Percentiles rank a stretch among this genome's conserved stretches.
Evolutionary conservation across 1,140 invertebrate species (phyloP).

Genomic region (Formica exsecta): DNA sequence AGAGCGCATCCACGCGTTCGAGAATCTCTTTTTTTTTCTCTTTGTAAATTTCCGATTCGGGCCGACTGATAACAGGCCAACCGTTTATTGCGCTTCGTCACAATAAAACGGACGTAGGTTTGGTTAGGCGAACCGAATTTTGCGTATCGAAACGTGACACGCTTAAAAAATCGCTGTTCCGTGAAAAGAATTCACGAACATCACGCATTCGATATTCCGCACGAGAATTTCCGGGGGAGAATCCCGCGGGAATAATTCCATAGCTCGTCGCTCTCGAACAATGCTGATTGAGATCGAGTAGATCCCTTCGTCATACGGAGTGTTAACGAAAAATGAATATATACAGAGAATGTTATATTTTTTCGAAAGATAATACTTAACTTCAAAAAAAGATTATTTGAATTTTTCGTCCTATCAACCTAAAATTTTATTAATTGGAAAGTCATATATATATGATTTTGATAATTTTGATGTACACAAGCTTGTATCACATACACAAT

Average conservation of each 20-base stretch:
- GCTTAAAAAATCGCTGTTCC: constrained; percentile 11
- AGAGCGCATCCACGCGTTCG: background rate
- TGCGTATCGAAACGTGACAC: constrained; percentile 6
- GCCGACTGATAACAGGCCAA: constrained; percentile 5
- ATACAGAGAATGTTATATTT: too few species aligned
- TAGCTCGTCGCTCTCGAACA: background rate
- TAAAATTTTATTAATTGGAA: background rate
- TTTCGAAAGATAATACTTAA: background rate
- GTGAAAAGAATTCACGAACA: constrained; percentile 16
- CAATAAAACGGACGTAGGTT: background rate
- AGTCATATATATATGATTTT: background rate
- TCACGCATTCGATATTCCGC: constrained; percentile 16
- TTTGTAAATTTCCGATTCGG: constrained; percentile 12
- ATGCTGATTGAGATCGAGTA: constrained; percentile 6
- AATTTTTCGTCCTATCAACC: too few species aligned
- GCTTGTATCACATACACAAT: too few species aligned
- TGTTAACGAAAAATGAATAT: too few species aligned
- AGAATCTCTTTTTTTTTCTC: background rate
- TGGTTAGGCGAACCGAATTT: background rate
- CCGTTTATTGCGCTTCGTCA: constrained; percentile 26
- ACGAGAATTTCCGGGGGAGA: constrained; percentile 5
- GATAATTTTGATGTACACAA: background rate
- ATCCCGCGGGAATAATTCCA: background rate
- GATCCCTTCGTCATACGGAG: background rate
- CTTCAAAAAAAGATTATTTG: too few species aligned